Percentiles rank a stretch among this genome's conserved stretches.
phyloP scores from a whole-genome alignment of 2,888 invertebrate species.

The Masnerella sp. region DNA sequence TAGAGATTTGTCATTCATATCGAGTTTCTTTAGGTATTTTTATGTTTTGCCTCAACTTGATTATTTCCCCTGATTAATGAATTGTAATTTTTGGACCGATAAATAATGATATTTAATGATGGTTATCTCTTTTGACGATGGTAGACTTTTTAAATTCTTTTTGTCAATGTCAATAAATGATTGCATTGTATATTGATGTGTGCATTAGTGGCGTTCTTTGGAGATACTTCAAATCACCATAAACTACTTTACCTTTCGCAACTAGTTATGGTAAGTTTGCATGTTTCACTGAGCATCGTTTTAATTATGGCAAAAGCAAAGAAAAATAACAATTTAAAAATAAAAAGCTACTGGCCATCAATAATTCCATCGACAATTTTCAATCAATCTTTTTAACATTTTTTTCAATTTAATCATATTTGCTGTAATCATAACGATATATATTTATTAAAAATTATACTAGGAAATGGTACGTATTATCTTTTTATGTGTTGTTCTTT shows the following conservation, averaged over 20 bases:
- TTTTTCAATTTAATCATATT: constrained; percentile 12
- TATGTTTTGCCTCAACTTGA: not conserved
- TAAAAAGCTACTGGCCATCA: too few relatives aligned
- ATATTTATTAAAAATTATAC: constrained; percentile 55
- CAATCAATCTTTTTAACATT: not conserved
- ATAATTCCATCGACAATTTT: too few relatives aligned
- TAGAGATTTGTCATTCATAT: too few relatives aligned
- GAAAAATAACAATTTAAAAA: too few relatives aligned
- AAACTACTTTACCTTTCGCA: constrained; percentile 80
- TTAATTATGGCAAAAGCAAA: constrained; percentile 61
- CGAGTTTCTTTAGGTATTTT: not conserved
- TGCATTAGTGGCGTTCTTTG: constrained; percentile 79
- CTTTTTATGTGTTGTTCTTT: not conserved
- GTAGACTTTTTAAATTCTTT: not conserved
- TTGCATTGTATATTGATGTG: constrained; percentile 48
- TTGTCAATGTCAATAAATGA: constrained; percentile 24
- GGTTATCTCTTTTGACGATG: not conserved
- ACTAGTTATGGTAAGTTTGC: constrained; percentile 80
- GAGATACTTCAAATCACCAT: constrained; percentile 80
- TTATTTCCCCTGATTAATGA: too few relatives aligned
- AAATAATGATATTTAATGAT: not conserved
- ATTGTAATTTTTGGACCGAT: too few relatives aligned
- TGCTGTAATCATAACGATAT: constrained; percentile 62
- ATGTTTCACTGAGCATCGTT: constrained; percentile 63
- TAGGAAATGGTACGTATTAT: constrained; percentile 70